phyloP scores from a whole-genome alignment of 2,888 invertebrate genomes.

The Salticus scenicus region DNA sequence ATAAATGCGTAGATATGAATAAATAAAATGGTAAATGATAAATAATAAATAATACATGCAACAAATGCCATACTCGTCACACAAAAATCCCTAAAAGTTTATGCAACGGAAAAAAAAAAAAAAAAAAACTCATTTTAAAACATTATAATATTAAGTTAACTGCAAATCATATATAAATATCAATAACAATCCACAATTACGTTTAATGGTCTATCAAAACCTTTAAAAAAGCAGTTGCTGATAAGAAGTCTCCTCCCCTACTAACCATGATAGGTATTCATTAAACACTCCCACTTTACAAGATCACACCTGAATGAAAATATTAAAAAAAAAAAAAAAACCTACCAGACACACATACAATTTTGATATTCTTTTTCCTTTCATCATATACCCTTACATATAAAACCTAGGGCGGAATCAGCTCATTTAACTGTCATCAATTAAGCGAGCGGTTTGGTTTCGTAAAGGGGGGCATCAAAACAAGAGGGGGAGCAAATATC shows the following conservation, averaged over 20 bases:
- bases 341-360: not conserved
- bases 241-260: not conserved
- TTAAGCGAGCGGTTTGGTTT: slow-evolving; percentile 62
- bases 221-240: not conserved
- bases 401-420: slow-evolving; percentile 24
- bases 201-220: not conserved
- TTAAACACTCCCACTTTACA: slow-evolving; percentile 17
- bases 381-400: not conserved
- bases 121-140: too few species aligned
- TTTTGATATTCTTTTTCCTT: not conserved
- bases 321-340: slow-evolving; percentile 15
- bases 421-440: slow-evolving; percentile 62
- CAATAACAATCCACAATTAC: not conserved
- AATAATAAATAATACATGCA: too few species aligned
- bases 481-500: slow-evolving; percentile 24
- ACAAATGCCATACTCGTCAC: too few species aligned
- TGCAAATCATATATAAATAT: not conserved
- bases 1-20: too few species aligned
- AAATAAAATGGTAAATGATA: too few species aligned
- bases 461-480: slow-evolving; percentile 45
- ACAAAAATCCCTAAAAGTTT: too few species aligned
- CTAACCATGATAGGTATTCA: not conserved
- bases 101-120: too few species aligned
- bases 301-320: slow-evolving; percentile 20
- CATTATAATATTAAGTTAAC: too few species aligned